Base-by-base conservation (phyloP, 2,797 vertebrate genomes). In the Astyanax mexicanus region DNA sequence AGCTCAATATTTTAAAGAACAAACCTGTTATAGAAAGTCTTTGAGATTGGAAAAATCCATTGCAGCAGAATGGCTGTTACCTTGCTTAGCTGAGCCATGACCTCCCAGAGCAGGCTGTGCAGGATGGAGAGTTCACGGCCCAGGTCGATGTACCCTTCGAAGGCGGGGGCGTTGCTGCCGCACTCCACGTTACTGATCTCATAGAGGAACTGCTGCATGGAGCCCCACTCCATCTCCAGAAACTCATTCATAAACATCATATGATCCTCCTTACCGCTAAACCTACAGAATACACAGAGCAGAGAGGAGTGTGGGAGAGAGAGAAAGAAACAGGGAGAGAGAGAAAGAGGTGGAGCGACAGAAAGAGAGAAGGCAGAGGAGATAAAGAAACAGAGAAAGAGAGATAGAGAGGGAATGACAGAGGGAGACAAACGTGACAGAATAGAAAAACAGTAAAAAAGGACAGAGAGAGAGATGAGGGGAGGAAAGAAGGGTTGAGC, bases 201-300 rank as follows among this genome's bases (percentile, higher is more conserved):
- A 0, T 96, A 97, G n/a, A 98, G 94, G 87, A 98, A 98, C 92
- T 98, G 96, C 89, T 98, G 96, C 97, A 98, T 98, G 87, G 95
- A 96, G 65, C 93, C 95, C 96, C 96, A 98, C 90, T 98, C 97
- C 92, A 97, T 94, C 90, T 98, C 97, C 92, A 98, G 90, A 86
- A 98, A 98, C 89, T 98, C 97, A 0, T 98, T 98, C 96, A 98
- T 98, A 90, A 98, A 98, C 45, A 95, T 96, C 94, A 98, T 94
- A 90, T 96, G 96, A 60, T 94, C 93, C 84, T 98, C 97, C 88
- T 98, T 98, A 80, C 96, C 96, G 80, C 96, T 95, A 65, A 98
- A 98, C 92, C 96, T 98, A 87, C 74, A 78, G 42, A 72, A 52
- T 61, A 52, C 21, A 72, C 69, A 55, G 68, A 72, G 69, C 37